Conservation (phyloP, 2,797 vertebrate species). For the Denticeps clupeoides region DNA sequence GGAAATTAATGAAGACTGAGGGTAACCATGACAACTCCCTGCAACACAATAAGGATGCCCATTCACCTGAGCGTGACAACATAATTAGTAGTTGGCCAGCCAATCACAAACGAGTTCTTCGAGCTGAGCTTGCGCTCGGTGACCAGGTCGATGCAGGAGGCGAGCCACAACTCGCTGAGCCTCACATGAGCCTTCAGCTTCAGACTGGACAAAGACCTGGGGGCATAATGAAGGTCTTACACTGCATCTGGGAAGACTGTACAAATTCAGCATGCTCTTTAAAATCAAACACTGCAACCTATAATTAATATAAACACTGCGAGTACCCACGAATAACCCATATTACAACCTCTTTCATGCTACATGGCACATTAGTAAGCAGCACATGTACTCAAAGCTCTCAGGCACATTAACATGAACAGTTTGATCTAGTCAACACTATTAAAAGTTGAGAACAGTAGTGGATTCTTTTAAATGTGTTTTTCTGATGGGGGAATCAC, state of each 20-base stretch:
- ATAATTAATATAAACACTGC: too few relatives aligned
- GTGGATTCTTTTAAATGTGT: too few relatives aligned
- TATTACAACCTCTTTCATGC: too few relatives aligned
- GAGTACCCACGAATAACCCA: too few relatives aligned
- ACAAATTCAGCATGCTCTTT: neutral
- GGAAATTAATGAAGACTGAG: neutral
- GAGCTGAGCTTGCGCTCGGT: conserved; percentile 66
- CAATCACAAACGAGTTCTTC: conserved; percentile 74
- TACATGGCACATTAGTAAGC: too few relatives aligned
- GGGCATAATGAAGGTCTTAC: conserved; percentile 3
- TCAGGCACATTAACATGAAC: too few relatives aligned
- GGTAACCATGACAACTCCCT: neutral
- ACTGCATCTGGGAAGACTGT: too few relatives aligned
- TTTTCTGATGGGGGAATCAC: too few relatives aligned
- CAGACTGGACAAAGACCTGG: conserved; percentile 52
- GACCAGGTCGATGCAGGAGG: conserved; percentile 63
- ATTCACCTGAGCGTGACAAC: conserved; percentile 71
- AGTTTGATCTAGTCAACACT: too few relatives aligned
- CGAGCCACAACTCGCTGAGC: conserved; percentile 70
- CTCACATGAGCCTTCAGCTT: conserved; percentile 71
- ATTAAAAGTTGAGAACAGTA: too few relatives aligned
- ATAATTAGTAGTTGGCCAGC: conserved; percentile 81
- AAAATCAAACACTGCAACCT: neutral
- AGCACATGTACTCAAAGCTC: too few relatives aligned
- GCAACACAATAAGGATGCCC: neutral